These are phyloP conservation scores for Chlorospingus semifuscus DNA, from an alignment of 2,797 vertebrate species.

Conservation along the genomic window DNA sequence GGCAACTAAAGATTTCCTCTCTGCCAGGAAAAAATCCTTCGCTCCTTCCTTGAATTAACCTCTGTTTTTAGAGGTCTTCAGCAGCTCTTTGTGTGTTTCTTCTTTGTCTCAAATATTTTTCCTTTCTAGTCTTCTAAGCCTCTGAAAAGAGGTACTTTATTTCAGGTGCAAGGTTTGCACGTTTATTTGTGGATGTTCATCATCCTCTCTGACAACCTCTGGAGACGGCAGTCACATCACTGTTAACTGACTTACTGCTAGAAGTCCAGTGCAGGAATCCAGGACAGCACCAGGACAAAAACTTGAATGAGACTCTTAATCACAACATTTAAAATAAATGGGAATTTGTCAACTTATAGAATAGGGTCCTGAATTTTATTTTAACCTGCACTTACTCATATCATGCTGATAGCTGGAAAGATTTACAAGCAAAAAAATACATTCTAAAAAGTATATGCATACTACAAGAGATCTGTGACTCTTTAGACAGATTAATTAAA, in stretches of 20 bases:
- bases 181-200: neutral
- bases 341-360: neutral
- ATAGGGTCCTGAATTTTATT: neutral
- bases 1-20: neutral
- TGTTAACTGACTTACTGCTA: neutral
- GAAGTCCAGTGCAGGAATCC: neutral
- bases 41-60: neutral
- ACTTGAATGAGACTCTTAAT: neutral
- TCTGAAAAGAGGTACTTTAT: neutral
- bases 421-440: neutral
- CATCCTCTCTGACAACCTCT: neutral
- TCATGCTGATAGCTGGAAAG: neutral
- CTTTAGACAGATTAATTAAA: neutral
- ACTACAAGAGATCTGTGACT: neutral
- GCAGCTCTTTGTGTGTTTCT: neutral
- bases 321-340: neutral
- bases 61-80: neutral
- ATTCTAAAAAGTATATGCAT: neutral
- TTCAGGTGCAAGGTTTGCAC: neutral
- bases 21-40: neutral
- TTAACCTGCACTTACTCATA: neutral
- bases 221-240: neutral
- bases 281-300: neutral
- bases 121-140: neutral
- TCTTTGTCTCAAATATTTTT: neutral